These are phyloP conservation scores for Steinernema feltiae DNA, from an alignment of 1,140 invertebrate genomes.

Conservation along the genomic window DNA sequence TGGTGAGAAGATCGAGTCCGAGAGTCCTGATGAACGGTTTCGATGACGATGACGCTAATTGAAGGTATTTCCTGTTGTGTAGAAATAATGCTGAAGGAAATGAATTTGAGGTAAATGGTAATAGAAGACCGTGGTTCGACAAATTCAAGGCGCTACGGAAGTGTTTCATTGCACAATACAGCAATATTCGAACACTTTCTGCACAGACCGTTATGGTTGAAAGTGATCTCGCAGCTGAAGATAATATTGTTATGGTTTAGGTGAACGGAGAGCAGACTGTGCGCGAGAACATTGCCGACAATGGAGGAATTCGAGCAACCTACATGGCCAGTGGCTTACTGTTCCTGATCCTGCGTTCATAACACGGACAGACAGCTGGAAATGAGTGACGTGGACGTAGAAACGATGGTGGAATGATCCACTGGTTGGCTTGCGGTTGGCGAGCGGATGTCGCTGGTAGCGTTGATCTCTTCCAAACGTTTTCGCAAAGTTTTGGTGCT, in stretches of 20 bases:
- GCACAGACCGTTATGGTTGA: not conserved
- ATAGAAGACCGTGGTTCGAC: not conserved
- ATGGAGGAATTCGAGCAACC: not conserved
- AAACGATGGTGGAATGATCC: too few species aligned
- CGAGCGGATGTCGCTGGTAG: too few species aligned
- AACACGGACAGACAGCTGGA: too few species aligned
- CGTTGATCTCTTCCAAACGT: too few species aligned
- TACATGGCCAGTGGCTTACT: not conserved
- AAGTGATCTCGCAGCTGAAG: not conserved
- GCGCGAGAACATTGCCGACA: not conserved
- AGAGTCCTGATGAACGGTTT: constrained; percentile 7
- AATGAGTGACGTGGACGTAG: too few species aligned
- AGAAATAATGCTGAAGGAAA: not conserved
- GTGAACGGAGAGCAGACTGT: not conserved
- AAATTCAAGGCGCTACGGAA: not conserved
- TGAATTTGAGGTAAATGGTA: not conserved
- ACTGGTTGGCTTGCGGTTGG: too few species aligned
- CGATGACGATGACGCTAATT: not conserved
- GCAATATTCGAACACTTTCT: not conserved
- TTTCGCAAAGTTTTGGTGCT: too few species aligned
- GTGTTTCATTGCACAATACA: not conserved
- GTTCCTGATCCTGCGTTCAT: too few species aligned
- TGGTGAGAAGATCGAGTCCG: too few species aligned
- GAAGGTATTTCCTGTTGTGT: not conserved
- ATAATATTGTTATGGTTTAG: not conserved